Percentiles rank a stretch among this genome's conserved stretches.
These are phyloP conservation scores for Deroplatys truncata DNA, from an alignment of 2,888 invertebrate species.

Conservation along the genomic window DNA sequence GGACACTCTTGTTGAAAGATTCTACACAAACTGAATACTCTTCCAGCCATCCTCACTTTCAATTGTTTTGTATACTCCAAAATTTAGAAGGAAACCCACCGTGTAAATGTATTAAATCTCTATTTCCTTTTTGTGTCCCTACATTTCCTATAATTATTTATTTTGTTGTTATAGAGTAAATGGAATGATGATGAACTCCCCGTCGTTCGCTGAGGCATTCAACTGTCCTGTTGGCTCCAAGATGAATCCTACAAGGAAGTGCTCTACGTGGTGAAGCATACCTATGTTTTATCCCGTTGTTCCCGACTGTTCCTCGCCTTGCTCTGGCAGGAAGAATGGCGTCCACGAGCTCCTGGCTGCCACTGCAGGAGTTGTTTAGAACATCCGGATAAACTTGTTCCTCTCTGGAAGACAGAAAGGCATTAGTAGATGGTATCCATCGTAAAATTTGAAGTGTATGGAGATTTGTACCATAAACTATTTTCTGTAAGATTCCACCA, in stretches of 20 bases:
- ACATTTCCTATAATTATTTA: background rate
- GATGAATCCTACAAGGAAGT: slow-evolving; percentile 49
- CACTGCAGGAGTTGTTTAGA: background rate
- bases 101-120: too few species aligned
- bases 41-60: too few species aligned
- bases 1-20: too few species aligned
- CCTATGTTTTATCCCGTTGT: background rate
- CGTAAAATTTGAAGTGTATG: background rate
- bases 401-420: background rate
- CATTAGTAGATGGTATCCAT: background rate
- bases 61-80: too few species aligned
- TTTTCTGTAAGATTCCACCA: too few species aligned
- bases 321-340: background rate
- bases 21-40: too few species aligned
- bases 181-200: slow-evolving; percentile 51
- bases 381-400: background rate
- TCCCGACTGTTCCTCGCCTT: background rate
- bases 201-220: slow-evolving; percentile 48
- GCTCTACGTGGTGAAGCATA: slow-evolving; percentile 43
- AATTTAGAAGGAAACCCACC: too few species aligned
- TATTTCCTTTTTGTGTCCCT: too few species aligned
- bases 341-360: background rate
- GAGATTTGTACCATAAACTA: too few species aligned
- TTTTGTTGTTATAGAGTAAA: slow-evolving; percentile 43
- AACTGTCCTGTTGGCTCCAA: slow-evolving; percentile 45